Evolutionary conservation across 2,113 vertebrate species (phyloP).

Genomic region (Melierax canorus): DNA sequence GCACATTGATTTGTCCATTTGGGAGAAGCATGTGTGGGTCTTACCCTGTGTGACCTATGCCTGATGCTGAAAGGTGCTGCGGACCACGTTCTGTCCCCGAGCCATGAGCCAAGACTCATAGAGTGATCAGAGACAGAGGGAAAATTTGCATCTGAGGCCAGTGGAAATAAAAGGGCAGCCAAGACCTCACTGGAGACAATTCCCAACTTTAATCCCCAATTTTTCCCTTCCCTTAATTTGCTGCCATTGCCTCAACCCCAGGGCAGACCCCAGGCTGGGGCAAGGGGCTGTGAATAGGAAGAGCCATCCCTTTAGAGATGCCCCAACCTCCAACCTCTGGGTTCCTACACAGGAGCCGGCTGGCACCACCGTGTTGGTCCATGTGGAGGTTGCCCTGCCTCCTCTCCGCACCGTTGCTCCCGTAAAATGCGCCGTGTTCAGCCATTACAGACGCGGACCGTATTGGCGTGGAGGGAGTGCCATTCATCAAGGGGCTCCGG

Average conservation of each 20-base stretch:
- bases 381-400: not conserved
- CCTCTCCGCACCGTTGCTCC: not conserved
- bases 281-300: not conserved
- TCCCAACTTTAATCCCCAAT: not conserved
- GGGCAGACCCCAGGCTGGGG: not conserved
- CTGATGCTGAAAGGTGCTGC: accelerated
- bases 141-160: not conserved
- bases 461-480: not conserved
- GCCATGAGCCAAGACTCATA: not conserved
- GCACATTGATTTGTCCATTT: not conserved
- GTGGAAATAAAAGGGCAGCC: not conserved
- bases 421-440: not conserved
- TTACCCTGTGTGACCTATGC: not conserved
- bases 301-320: not conserved
- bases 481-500: not conserved
- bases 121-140: accelerated
- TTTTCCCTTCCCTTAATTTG: not conserved
- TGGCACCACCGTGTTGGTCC: not conserved
- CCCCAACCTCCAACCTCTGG: not conserved
- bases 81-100: not conserved
- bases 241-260: not conserved
- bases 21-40: not conserved
- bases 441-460: not conserved
- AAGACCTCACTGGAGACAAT: not conserved
- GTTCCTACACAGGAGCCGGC: not conserved